phyloP scores from a whole-genome alignment of 2,888 invertebrate genomes.

The Parelbella ahira region DNA sequence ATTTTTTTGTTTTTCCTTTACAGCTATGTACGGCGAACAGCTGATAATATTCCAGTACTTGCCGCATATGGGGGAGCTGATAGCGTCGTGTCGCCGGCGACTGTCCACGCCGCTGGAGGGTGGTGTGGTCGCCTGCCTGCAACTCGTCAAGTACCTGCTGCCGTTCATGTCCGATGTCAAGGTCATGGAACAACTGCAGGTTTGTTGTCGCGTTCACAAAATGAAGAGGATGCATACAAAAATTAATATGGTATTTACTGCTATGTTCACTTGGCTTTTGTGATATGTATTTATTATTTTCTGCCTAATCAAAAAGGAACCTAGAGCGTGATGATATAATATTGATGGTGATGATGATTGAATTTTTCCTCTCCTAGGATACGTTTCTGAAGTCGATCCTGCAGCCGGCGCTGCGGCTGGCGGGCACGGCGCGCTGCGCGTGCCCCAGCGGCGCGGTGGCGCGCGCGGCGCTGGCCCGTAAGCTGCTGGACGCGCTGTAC shows the following conservation, averaged over 20 bases:
- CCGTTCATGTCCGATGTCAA: slow-evolving; percentile 91
- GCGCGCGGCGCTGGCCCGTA: slow-evolving; percentile 87
- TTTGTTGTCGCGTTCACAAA: too few species aligned
- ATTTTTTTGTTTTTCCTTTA: slow-evolving; percentile 32
- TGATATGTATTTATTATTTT: too few species aligned
- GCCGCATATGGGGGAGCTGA: slow-evolving; percentile 92
- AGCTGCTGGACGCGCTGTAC: slow-evolving; percentile 90
- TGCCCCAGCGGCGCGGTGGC: slow-evolving; percentile 91
- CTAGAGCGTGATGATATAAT: too few species aligned
- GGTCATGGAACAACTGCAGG: slow-evolving; percentile 93
- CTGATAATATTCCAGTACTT: slow-evolving; percentile 93
- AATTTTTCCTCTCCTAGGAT: too few species aligned
- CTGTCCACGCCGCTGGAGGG: slow-evolving; percentile 93
- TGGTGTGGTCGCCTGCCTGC: slow-evolving; percentile 91
- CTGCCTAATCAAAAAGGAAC: too few species aligned
- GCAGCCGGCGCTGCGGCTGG: slow-evolving; percentile 88
- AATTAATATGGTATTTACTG: too few species aligned
- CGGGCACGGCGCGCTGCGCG: slow-evolving; percentile 87
- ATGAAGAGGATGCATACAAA: too few species aligned
- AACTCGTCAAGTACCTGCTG: slow-evolving; percentile 88
- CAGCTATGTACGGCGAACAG: slow-evolving; percentile 92
- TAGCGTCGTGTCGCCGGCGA: slow-evolving; percentile 88
- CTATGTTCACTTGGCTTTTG: too few species aligned
- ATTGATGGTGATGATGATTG: too few species aligned
- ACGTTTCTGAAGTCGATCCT: slow-evolving; percentile 91